Percentiles rank a stretch among this genome's conserved stretches.
These are phyloP conservation scores for Palythoa grandis DNA, from an alignment of 92 coral and sea anemone species.

Conservation along the genomic window DNA sequence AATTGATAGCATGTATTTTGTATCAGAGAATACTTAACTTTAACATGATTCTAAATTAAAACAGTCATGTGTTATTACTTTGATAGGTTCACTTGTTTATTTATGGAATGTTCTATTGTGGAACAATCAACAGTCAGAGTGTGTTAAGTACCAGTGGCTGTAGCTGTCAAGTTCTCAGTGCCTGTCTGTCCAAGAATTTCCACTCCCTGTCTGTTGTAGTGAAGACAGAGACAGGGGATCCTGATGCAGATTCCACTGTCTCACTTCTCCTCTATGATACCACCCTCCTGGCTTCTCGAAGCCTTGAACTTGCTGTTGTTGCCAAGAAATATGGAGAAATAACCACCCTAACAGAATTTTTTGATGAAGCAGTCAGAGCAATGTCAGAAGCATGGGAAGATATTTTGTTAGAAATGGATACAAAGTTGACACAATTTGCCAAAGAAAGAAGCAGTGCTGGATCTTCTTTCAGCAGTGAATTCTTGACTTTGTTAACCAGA, in stretches of 20 bases:
- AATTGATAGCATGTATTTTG: no score
- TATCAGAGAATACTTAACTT: no score
- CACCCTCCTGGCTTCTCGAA: slow-evolving; percentile 69
- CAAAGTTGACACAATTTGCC: slow-evolving; percentile 84
- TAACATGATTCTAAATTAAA: no score
- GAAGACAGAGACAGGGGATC: slow-evolving; percentile 45
- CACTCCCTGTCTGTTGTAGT: slow-evolving; percentile 70
- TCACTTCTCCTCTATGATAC: slow-evolving; percentile 71
- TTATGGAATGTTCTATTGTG: slow-evolving; percentile 84
- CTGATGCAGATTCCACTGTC: slow-evolving; percentile 24
- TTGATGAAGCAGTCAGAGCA: slow-evolving; percentile 76
- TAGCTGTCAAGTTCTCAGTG: slow-evolving; percentile 63
- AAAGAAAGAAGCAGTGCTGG: slow-evolving; percentile 81
- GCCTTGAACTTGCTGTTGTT: slow-evolving; percentile 79
- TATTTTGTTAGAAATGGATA: slow-evolving; percentile 87
- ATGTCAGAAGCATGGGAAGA: slow-evolving; percentile 99
- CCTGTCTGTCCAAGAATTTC: slow-evolving; percentile 66
- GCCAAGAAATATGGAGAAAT: slow-evolving; percentile 87
- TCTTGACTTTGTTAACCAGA: slow-evolving; percentile 84
- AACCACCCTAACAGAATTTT: slow-evolving; percentile 80
- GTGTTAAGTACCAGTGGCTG: slow-evolving; percentile 7
- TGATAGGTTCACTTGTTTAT: slow-evolving; percentile 64
- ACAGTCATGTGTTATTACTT: background rate
- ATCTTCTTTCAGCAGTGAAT: slow-evolving; percentile 84
- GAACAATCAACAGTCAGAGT: slow-evolving; percentile 56